Percentiles rank a stretch among this genome's conserved stretches.
Conservation (phyloP, 1,140 invertebrate genomes). For the Ceratitis capitata region DNA sequence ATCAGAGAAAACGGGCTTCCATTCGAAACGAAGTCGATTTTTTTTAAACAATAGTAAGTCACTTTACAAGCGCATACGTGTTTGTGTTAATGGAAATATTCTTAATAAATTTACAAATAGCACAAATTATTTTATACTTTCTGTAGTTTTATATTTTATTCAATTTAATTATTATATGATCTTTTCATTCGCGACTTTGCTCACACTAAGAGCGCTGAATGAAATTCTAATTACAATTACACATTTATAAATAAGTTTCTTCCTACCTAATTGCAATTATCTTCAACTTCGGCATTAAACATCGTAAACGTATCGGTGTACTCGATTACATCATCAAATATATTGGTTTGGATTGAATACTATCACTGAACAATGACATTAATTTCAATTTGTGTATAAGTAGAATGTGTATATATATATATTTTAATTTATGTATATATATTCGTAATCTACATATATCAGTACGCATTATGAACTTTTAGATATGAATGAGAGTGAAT, state of each 20-base stretch:
- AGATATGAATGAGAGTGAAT: neutral
- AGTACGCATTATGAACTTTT: neutral
- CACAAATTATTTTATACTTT: too few species aligned
- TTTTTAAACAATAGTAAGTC: too few species aligned
- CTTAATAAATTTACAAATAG: too few species aligned
- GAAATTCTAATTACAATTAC: neutral
- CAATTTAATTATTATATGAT: too few species aligned
- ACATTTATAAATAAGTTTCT: neutral
- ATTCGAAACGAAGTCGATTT: too few species aligned
- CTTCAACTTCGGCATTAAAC: slow-evolving; percentile 11
- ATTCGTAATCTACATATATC: neutral
- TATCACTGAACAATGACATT: neutral
- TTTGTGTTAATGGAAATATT: too few species aligned
- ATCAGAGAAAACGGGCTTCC: too few species aligned
- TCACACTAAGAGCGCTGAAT: neutral
- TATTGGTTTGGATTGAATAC: neutral
- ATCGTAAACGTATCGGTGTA: slow-evolving; percentile 35
- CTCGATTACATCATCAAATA: slow-evolving; percentile 33
- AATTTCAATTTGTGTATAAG: neutral
- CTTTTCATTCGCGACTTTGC: too few species aligned
- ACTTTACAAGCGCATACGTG: too few species aligned
- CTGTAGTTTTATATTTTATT: neutral
- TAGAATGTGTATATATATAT: neutral
- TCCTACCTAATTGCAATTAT: slow-evolving; percentile 21
- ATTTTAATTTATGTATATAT: neutral